These are phyloP conservation scores for Chloroclystis v-ata DNA, from an alignment of 2,888 invertebrate genomes.

Conservation along the genomic window DNA sequence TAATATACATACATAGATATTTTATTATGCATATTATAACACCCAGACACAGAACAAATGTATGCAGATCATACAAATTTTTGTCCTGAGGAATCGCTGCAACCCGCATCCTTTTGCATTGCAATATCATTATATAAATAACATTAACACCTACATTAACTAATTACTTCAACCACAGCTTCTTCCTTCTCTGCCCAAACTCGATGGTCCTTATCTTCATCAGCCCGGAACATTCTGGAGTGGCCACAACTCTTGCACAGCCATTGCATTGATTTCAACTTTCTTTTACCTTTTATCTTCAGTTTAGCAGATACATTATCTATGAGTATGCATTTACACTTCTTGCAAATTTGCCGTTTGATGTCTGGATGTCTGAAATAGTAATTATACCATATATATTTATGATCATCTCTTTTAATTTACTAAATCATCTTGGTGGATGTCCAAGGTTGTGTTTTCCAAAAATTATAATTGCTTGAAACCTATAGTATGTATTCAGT, in stretches of 20 bases:
- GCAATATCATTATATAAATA: too few relatives aligned
- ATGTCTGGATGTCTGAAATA: constrained; percentile 77
- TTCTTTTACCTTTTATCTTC: constrained; percentile 64
- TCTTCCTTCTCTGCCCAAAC: constrained; percentile 76
- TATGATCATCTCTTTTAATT: too few relatives aligned
- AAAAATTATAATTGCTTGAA: too few relatives aligned
- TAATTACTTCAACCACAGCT: constrained; percentile 65
- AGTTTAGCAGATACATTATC: constrained; percentile 72
- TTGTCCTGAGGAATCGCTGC: too few relatives aligned
- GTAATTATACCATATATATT: neutral
- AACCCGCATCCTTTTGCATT: too few relatives aligned
- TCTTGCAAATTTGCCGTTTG: constrained; percentile 79
- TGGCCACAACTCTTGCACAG: constrained; percentile 60
- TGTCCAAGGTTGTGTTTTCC: too few relatives aligned
- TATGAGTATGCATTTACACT: constrained; percentile 74
- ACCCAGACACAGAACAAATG: too few relatives aligned
- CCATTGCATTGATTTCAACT: constrained; percentile 62
- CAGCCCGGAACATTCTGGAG: constrained; percentile 44
- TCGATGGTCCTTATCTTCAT: constrained; percentile 54
- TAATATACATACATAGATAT: too few relatives aligned
- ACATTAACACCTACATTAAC: constrained; percentile 20
- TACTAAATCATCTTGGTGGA: too few relatives aligned
- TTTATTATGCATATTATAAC: too few relatives aligned
- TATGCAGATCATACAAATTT: too few relatives aligned
- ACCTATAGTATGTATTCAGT: too few relatives aligned